Evolutionary conservation across 1,140 invertebrate species (phyloP), one percentile per base, ranked within the genome.

Genomic region (Platorchestia sp.): DNA sequence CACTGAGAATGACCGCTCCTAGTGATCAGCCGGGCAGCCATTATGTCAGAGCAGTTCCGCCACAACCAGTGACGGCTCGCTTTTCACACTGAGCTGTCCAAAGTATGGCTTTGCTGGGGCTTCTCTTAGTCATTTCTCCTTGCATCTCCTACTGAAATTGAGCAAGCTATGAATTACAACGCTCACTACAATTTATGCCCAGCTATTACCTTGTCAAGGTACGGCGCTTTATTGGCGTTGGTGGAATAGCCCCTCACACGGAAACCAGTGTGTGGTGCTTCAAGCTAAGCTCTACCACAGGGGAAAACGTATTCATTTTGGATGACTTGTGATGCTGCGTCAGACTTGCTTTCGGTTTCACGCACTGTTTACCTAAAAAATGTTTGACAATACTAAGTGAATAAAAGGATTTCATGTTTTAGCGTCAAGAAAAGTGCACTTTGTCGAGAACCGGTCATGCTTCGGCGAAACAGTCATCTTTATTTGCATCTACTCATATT

Each of bases 61-160:
- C 59, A 36, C 10, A 36, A 27, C 59, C 59, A 75, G 59, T 36
- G 59, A 19, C 59, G 59, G 1, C 27, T 75, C 10, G 59, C 59
- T 75, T 10, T 75, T 75, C 59, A 19, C 10, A 36, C 7, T 27
- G 59, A 75, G 59, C 59, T 75, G 59, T 75, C 27, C 59, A 75
- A 36, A 75, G 59, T 27, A 22, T 75, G 59, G 59, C 59, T 75
- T 75, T 89, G 45, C 91, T 93, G 6, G 91, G 6, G 44, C 43
- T 45, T 93, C 91, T 45, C 91, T 47, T 45, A 93, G 91, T 93
- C 45, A 45, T 93, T 93, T 45, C 91, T 93, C 44, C 44, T 45
- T 93, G 91, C 91, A 93, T 93, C 91, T 93, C 91, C 16, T 44
- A 93, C 91, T 93, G 91, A 47, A 93, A 93, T 47, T 93, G 91